phyloP scores from a whole-genome alignment of 2,113 vertebrate species.

The Aegotheles bennettii region DNA sequence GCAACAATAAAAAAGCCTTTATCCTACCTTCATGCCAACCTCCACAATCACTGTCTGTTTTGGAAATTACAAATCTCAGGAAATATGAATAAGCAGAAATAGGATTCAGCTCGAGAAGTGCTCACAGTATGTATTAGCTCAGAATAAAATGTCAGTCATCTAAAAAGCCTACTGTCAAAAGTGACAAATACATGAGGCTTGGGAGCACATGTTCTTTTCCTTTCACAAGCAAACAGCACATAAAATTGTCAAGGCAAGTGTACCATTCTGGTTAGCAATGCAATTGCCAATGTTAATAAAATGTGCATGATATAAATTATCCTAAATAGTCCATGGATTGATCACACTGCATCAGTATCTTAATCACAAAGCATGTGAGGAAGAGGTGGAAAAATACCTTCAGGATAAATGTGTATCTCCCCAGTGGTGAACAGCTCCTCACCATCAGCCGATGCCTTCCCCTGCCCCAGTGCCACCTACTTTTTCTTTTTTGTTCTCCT shows the following conservation, averaged over 20 bases:
- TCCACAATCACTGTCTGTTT: not conserved
- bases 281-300: not conserved
- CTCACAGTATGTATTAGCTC: not conserved
- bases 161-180: not conserved
- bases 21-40: not conserved
- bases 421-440: not conserved
- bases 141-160: not conserved
- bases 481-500: not conserved
- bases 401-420: rapidly evolving
- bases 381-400: not conserved
- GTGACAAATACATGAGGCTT: not conserved
- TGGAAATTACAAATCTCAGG: not conserved
- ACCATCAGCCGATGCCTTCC: not conserved
- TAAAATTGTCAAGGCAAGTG: too few relatives aligned
- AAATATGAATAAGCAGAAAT: not conserved
- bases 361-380: not conserved
- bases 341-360: not conserved
- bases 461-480: not conserved
- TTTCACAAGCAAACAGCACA: not conserved
- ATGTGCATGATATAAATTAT: not conserved
- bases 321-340: not conserved
- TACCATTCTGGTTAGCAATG: not conserved
- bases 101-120: not conserved
- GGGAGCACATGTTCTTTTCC: not conserved
- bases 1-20: not conserved